Conservation (phyloP, 2,113 vertebrate species). For the Dascyllus trimaculatus region DNA sequence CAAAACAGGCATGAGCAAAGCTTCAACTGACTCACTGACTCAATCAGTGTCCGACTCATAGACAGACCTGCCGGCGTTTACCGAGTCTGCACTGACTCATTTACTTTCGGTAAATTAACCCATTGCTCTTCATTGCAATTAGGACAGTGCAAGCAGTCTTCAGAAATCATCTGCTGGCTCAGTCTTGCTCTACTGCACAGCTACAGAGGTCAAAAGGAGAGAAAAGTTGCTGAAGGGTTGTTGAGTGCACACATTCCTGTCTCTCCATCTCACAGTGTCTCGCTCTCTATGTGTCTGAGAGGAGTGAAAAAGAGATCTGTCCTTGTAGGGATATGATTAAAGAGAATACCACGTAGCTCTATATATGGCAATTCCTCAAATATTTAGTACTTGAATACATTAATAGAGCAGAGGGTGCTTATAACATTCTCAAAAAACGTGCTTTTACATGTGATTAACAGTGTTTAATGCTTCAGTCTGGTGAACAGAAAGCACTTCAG, state of each 20-base stretch:
- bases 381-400: constrained; percentile 29
- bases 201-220: constrained; percentile 32
- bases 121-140: constrained; percentile 15
- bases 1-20: constrained; percentile 2
- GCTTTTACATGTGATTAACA: constrained; percentile 17
- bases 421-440: constrained; percentile 20
- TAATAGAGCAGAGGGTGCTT: constrained; percentile 7
- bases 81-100: constrained; percentile 38
- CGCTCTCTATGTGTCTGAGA: constrained; percentile 15
- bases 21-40: constrained; percentile 47
- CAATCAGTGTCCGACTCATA: constrained; percentile 8
- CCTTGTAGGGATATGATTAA: constrained; percentile 61
- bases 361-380: constrained; percentile 54
- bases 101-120: constrained; percentile 43
- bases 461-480: constrained; percentile 26
- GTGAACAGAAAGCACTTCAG: constrained; percentile 43
- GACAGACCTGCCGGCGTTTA: constrained; percentile 45
- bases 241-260: constrained; percentile 8
- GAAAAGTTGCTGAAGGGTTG: constrained; percentile 16
- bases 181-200: neutral
- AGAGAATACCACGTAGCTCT: constrained; percentile 37
- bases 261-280: constrained; percentile 4
- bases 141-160: constrained; percentile 25
- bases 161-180: constrained; percentile 28
- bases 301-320: constrained; percentile 24